Conservation (phyloP, 2,113 vertebrate genomes). For the Archilochus colubris region DNA sequence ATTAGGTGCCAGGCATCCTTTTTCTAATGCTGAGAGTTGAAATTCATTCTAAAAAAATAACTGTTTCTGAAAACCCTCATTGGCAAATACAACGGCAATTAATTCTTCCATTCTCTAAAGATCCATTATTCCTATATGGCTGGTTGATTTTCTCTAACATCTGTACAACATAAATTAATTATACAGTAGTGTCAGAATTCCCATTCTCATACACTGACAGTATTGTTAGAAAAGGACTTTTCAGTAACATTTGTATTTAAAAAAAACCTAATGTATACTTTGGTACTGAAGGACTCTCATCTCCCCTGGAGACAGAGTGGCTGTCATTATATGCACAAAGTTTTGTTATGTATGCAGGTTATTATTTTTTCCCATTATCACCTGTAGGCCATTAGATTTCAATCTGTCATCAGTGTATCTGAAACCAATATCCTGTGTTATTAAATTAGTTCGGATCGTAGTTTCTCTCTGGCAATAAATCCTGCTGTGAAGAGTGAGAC, state of each 20-base stretch:
- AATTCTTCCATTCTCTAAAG: constrained; percentile 42
- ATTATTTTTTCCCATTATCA: constrained; percentile 46
- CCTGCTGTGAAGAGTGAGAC: not conserved
- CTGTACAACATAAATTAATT: constrained; percentile 54
- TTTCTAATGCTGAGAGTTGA: constrained; percentile 44
- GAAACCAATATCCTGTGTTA: constrained; percentile 31
- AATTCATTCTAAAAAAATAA: constrained; percentile 43
- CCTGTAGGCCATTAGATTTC: constrained; percentile 48
- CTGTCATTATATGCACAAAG: not conserved
- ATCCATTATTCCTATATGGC: constrained; percentile 31
- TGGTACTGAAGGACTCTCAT: not conserved
- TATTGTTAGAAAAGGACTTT: not conserved
- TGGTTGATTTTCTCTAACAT: constrained; percentile 57
- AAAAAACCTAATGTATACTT: not conserved
- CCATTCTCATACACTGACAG: not conserved
- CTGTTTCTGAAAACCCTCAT: constrained; percentile 20
- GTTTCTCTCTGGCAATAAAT: constrained; percentile 8
- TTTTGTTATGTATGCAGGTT: not conserved
- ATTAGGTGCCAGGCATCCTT: constrained; percentile 51
- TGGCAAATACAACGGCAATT: not conserved
- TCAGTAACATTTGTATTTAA: not conserved
- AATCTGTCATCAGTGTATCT: constrained; percentile 35
- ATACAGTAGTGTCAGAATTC: not conserved
- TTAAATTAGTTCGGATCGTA: not conserved
- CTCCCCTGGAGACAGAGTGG: not conserved